Evolutionary conservation across 2,113 vertebrate species (phyloP).

Genomic region (Recurvirostra avosetta): DNA sequence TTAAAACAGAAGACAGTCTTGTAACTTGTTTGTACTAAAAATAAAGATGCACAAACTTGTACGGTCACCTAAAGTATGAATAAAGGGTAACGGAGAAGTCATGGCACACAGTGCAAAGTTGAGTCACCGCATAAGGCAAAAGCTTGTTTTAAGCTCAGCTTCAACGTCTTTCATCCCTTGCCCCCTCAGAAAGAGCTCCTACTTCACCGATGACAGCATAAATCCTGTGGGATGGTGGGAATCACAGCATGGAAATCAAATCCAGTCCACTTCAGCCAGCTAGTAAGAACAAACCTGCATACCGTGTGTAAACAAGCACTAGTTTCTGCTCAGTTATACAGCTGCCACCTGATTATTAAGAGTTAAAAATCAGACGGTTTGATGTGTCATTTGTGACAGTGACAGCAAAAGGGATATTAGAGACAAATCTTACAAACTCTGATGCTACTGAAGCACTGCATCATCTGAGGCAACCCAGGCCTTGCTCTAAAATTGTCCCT

Average conservation of each 20-base stretch:
- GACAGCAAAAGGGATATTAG: background rate
- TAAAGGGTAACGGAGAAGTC: background rate
- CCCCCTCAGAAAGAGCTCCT: background rate
- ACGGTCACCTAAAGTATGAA: background rate
- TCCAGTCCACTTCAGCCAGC: background rate
- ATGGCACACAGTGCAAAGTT: background rate
- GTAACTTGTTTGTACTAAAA: background rate
- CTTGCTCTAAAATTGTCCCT: background rate
- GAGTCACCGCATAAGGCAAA: background rate
- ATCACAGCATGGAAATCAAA: background rate
- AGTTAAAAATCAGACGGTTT: background rate
- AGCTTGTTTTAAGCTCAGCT: background rate
- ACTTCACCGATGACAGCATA: background rate
- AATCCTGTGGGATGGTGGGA: background rate
- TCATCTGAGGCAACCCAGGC: background rate
- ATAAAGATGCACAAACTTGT: background rate
- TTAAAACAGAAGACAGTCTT: background rate
- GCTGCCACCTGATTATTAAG: background rate
- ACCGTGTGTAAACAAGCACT: rapidly evolving
- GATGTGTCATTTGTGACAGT: background rate
- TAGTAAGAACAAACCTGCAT: background rate
- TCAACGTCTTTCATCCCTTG: background rate
- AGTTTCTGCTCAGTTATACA: background rate
- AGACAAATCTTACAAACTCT: background rate
- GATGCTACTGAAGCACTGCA: background rate